phyloP scores from a whole-genome alignment of 2,888 invertebrate species.

The Strigamia transsilvanica region DNA sequence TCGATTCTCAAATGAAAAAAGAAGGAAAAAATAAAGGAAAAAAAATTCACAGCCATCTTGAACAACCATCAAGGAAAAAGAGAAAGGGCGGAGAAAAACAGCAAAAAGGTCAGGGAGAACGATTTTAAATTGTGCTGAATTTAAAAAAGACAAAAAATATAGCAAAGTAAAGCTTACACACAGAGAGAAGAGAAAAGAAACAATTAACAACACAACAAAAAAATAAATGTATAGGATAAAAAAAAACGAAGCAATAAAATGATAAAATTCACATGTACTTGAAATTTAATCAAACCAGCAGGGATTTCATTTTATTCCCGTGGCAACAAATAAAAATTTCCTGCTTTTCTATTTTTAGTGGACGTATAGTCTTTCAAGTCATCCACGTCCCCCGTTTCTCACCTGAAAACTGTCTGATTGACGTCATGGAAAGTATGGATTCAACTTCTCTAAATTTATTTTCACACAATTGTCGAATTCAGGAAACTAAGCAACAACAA shows the following conservation, averaged over 20 bases:
- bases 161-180: background rate
- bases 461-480: background rate
- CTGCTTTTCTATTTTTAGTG: slow-evolving; percentile 29
- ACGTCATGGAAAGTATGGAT: slow-evolving; percentile 10
- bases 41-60: slow-evolving; percentile 40
- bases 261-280: background rate
- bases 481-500: background rate
- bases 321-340: slow-evolving; percentile 24
- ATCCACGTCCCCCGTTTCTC: background rate
- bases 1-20: background rate
- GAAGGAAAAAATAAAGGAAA: background rate
- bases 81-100: slow-evolving; percentile 4
- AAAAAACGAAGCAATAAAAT: background rate
- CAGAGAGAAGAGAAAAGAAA: background rate
- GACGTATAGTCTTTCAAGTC: background rate
- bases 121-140: background rate
- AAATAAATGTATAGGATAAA: background rate
- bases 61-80: slow-evolving; percentile 6
- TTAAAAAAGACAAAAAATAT: background rate
- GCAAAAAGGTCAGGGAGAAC: background rate
- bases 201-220: background rate
- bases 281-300: background rate
- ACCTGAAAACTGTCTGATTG: slow-evolving; percentile 39
- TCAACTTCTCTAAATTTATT: background rate
- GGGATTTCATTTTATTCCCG: background rate